These are phyloP conservation scores for Leucopsar rothschildi DNA, from an alignment of 2,113 vertebrate genomes.

Conservation along the genomic window DNA sequence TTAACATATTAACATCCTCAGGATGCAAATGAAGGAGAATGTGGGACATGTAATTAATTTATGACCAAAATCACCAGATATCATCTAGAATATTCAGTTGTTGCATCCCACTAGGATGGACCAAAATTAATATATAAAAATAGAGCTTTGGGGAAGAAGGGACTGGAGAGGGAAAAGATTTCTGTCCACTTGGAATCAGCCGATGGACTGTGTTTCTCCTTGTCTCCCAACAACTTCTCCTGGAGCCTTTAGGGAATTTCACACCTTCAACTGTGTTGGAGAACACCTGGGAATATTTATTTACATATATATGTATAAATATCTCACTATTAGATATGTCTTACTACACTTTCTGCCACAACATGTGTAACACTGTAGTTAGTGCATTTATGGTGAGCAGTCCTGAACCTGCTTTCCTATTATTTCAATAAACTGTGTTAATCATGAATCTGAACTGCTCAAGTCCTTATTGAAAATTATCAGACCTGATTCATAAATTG, in stretches of 20 bases:
- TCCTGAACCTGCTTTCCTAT: background rate
- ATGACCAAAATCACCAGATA: background rate
- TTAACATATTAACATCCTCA: background rate
- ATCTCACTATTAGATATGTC: fast-evolving
- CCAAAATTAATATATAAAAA: background rate
- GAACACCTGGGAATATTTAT: background rate
- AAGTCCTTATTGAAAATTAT: background rate
- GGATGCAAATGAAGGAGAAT: background rate
- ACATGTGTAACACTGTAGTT: background rate
- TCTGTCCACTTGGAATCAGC: background rate
- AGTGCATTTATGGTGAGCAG: background rate
- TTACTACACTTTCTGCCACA: background rate
- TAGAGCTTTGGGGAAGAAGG: background rate
- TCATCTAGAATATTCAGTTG: background rate
- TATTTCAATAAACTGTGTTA: background rate
- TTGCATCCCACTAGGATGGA: background rate
- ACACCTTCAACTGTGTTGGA: fast-evolving
- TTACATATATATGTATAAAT: background rate
- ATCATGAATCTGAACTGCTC: fast-evolving
- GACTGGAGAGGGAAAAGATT: background rate
- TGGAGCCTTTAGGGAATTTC: background rate
- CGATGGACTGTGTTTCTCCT: fast-evolving
- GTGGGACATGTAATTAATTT: background rate
- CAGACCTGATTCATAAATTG: background rate
- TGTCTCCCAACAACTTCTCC: background rate